phyloP scores from a whole-genome alignment of 2,113 vertebrate genomes.

The Choloepus hoffmanni region DNA sequence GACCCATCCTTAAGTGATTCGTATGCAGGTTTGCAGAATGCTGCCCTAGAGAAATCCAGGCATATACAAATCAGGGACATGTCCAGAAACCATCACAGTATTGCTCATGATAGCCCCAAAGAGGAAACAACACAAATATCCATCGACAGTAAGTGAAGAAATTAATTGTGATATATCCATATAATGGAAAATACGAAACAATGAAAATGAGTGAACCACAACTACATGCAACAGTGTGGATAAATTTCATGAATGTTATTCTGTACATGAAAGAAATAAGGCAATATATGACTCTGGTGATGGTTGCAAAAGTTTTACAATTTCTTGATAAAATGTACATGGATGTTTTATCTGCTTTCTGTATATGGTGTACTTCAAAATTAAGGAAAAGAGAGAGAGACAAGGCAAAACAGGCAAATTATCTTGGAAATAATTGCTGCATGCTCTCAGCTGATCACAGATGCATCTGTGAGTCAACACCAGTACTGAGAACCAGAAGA shows the following conservation, averaged over 20 bases:
- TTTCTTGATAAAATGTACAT: not conserved
- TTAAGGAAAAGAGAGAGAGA: not conserved
- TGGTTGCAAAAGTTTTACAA: not conserved
- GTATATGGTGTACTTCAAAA: not conserved
- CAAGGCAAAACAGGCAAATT: not conserved
- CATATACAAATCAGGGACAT: not conserved
- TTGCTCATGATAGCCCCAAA: not conserved
- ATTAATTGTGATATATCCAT: not conserved
- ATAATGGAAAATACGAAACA: not conserved
- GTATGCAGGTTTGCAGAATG: not conserved
- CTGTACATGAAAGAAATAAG: not conserved
- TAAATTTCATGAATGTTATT: not conserved
- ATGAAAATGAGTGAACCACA: not conserved
- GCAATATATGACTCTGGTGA: not conserved
- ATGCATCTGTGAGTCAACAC: not conserved
- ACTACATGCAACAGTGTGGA: not conserved
- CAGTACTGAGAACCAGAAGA: not conserved
- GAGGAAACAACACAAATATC: not conserved
- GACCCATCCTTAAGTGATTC: not conserved
- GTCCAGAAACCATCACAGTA: not conserved
- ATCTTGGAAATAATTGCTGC: not conserved
- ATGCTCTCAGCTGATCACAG: not conserved
- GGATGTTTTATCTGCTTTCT: not conserved
- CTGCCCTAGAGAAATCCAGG: not conserved
- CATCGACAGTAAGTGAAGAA: not conserved